Evolutionary conservation across 2,113 vertebrate species (phyloP), one percentile per base, ranked within the genome.

Genomic region (Ascaphus truei): DNA sequence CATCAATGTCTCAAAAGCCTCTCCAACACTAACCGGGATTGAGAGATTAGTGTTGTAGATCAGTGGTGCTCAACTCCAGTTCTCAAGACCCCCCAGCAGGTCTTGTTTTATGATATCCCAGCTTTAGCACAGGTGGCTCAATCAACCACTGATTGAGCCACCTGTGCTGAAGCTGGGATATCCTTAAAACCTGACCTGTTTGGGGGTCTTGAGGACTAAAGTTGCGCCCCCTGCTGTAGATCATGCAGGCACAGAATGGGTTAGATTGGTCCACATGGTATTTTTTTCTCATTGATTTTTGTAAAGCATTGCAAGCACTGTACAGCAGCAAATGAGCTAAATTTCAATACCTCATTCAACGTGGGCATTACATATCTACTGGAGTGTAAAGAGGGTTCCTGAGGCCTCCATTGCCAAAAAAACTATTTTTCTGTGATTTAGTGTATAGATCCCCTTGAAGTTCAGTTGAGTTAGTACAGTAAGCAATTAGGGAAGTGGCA

Each of bases 311-410:
- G 36, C 31, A 23, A 23, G 52, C 10, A 41, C 50, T 71, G 25
- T 50, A 52, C 34, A 71, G 50, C 47, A 34, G 61, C 67, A 52
- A 61, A 60, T 45, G 67, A 61, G 45, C 18, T 30, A 18, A 66
- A 36, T 26, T 9, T 71, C 45, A 51, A 23, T 43, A 68, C 43
- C 55, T 68, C 43, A 59, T 30, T 27, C 8, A 36, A 36, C 37
- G 41, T 50, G 16, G 34, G 26, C 9, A 26, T 52, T 36, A 25
- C 26, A 51, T 60, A 71, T 61, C 45, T n/a, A 60, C 25, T 52
- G 34, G 23, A 52, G 31, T 51, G 9, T 22, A 48, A 59, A 39
- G 45, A 69, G 10, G 45, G 39, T 47, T 26, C 30, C 8, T 20
- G 64, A 20, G 45, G 45, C 33, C 41, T 68, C 45, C 45, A 52